A percentile compares a stretch with the other conserved stretches of the same genome.
Evolutionary conservation across 2,797 vertebrate genomes (phyloP).

Genomic region (Paedocypris micromegethes): DNA sequence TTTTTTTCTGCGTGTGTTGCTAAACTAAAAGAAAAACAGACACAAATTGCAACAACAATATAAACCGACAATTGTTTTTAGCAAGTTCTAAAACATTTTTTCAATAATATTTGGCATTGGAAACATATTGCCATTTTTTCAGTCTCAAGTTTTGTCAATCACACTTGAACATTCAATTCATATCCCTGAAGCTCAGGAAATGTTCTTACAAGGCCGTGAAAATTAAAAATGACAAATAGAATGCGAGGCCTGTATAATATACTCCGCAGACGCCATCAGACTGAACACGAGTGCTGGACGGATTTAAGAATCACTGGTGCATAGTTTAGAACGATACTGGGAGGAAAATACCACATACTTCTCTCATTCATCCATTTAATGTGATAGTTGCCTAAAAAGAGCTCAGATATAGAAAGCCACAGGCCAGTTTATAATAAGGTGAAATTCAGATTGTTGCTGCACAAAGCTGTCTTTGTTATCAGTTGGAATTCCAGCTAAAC

Average conservation of each 20-base stretch:
- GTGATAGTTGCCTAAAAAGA: not conserved
- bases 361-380: too few species aligned
- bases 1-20: too few species aligned
- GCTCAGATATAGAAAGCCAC: not conserved
- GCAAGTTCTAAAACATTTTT: too few species aligned
- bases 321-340: too few species aligned
- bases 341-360: too few species aligned
- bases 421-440: constrained; percentile 4
- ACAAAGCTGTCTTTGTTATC: constrained; percentile 21
- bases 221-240: constrained; percentile 17
- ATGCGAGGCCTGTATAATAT: too few species aligned
- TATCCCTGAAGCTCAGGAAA: constrained; percentile 19
- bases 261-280: constrained; percentile 1
- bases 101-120: too few species aligned
- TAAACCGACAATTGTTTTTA: too few species aligned
- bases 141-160: not conserved
- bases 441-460: not conserved
- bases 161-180: constrained; percentile 6
- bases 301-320: not conserved
- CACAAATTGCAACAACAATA: too few species aligned
- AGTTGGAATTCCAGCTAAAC: constrained; percentile 20
- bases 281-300: not conserved
- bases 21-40: too few species aligned
- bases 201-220: constrained; percentile 11
- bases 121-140: too few species aligned